phyloP scores from a whole-genome alignment of 2,797 vertebrate species.

The Tangara arthus region DNA sequence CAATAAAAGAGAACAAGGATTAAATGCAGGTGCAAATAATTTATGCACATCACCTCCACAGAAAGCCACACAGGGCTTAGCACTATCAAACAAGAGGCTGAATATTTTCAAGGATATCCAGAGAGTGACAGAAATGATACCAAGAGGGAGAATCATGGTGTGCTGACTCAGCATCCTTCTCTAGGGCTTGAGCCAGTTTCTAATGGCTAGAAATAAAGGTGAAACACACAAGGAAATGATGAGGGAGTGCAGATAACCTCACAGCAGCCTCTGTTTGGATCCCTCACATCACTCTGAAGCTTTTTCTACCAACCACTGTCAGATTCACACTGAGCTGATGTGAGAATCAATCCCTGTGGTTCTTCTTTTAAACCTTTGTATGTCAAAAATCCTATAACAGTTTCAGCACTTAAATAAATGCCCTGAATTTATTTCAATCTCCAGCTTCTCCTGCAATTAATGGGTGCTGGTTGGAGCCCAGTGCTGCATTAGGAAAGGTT shows the following conservation, averaged over 20 bases:
- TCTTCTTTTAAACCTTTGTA: background rate
- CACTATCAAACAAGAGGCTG: background rate
- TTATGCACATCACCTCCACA: background rate
- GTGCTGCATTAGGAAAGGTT: background rate
- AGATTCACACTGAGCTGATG: background rate
- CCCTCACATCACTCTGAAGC: background rate
- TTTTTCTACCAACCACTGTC: background rate
- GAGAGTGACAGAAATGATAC: background rate
- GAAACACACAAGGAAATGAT: background rate
- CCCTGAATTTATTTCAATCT: background rate
- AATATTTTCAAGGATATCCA: background rate
- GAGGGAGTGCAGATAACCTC: background rate
- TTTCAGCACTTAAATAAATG: background rate
- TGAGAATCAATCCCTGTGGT: background rate
- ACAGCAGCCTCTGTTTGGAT: background rate
- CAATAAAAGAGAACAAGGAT: background rate
- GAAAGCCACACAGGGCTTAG: background rate
- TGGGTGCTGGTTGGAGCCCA: background rate
- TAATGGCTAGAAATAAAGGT: background rate
- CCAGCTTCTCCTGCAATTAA: background rate
- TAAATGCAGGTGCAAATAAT: background rate
- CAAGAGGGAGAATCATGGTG: background rate
- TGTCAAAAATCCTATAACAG: background rate
- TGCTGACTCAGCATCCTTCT: background rate
- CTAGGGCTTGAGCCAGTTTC: background rate